phyloP scores from a whole-genome alignment of 2,888 invertebrate genomes.

The Watsonalla binaria region DNA sequence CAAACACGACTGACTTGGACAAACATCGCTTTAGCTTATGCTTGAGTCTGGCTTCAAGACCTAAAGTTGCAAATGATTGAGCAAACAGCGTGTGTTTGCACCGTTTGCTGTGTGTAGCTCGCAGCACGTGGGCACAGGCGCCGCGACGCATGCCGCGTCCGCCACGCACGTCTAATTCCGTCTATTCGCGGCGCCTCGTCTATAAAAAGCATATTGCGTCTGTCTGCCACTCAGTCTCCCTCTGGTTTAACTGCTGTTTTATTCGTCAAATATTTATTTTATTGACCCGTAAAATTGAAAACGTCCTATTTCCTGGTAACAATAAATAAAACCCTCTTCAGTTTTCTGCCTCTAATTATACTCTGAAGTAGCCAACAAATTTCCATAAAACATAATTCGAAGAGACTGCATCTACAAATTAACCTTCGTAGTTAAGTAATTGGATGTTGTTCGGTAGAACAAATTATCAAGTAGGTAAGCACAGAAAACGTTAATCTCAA shows the following conservation, averaged over 20 bases:
- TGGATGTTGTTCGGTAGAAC: too few relatives aligned
- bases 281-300: background rate
- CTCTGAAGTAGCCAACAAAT: too few relatives aligned
- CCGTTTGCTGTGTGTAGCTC: conserved; percentile 11
- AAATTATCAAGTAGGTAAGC: too few relatives aligned
- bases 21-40: conserved; percentile 26
- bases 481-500: background rate
- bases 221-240: conserved; percentile 61
- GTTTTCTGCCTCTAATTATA: background rate
- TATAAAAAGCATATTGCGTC: conserved; percentile 57
- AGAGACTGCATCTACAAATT: too few relatives aligned
- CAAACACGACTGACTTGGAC: conserved; percentile 21
- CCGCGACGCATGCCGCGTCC: conserved; percentile 14
- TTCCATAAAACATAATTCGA: too few relatives aligned
- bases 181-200: conserved; percentile 57
- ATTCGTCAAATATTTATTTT: background rate
- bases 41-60: conserved; percentile 2
- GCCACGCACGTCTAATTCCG: conserved; percentile 41
- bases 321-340: background rate
- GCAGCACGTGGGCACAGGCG: conserved; percentile 7
- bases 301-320: background rate
- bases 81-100: background rate
- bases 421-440: too few relatives aligned
- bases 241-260: conserved; percentile 19
- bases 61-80: background rate